Percentiles rank a stretch among this genome's conserved stretches.
Conservation (phyloP, 2,888 invertebrate species). For the Eupithecia pulchellata region DNA sequence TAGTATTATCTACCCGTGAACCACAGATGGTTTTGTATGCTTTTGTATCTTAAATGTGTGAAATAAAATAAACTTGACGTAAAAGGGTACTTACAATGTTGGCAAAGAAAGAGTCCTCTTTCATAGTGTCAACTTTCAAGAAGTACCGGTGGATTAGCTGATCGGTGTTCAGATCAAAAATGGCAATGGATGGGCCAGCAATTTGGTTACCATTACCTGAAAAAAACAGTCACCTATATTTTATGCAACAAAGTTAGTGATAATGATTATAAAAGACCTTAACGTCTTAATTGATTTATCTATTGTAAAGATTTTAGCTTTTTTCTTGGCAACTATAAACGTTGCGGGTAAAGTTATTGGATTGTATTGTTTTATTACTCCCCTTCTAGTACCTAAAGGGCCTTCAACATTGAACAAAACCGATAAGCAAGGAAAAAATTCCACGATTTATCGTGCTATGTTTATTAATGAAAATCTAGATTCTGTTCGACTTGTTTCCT, state of each 20-base stretch:
- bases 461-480: conserved; percentile 27
- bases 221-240: not conserved
- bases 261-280: not conserved
- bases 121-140: conserved; percentile 88
- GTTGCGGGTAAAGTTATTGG: not conserved
- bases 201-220: conserved; percentile 75
- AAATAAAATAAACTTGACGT: too few relatives aligned
- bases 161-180: conserved; percentile 91
- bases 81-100: conserved; percentile 89
- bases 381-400: conserved; percentile 14
- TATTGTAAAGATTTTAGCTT: not conserved
- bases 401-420: conserved; percentile 17
- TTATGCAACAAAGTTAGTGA: not conserved
- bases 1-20: too few relatives aligned
- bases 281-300: not conserved
- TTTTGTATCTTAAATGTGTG: too few relatives aligned
- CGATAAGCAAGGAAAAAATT: conserved; percentile 1
- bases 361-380: conserved; percentile 12
- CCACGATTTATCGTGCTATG: conserved; percentile 21
- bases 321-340: not conserved
- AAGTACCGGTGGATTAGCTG: conserved; percentile 88
- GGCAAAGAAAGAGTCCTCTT: conserved; percentile 92
- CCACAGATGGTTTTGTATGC: too few relatives aligned
- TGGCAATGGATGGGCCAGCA: conserved; percentile 87
- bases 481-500: conserved; percentile 6